Conservation (phyloP, 1,140 invertebrate species). For the Nebria ingens region DNA sequence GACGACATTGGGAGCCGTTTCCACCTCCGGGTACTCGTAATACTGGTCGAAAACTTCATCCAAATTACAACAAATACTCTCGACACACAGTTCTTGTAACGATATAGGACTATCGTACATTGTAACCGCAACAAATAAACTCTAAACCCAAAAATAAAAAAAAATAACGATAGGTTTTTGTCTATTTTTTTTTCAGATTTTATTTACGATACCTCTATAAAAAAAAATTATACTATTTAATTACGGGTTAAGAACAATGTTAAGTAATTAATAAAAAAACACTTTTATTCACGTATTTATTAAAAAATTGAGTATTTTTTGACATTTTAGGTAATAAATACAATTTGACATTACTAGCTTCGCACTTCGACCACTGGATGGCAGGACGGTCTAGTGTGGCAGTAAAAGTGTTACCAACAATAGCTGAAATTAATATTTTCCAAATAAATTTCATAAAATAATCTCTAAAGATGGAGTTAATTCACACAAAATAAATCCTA, state of each 20-base stretch:
- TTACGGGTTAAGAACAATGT: too few relatives aligned
- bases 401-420: too few relatives aligned
- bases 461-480: too few relatives aligned
- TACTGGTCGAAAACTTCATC: slow-evolving; percentile 43
- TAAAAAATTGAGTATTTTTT: not conserved
- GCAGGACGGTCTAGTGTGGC: too few relatives aligned
- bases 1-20: not conserved
- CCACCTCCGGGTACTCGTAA: slow-evolving; percentile 5
- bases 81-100: slow-evolving; percentile 56
- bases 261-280: not conserved
- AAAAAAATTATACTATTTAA: too few relatives aligned
- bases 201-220: too few relatives aligned
- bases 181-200: too few relatives aligned
- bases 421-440: too few relatives aligned
- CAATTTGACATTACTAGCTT: not conserved
- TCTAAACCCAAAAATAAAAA: not conserved
- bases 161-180: not conserved
- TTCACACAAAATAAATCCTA: too few relatives aligned
- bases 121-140: not conserved
- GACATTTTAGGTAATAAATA: not conserved
- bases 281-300: not conserved
- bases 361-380: not conserved
- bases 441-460: too few relatives aligned
- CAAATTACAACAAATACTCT: slow-evolving; percentile 60
- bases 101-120: slow-evolving; percentile 55